Conservation (phyloP, 2,797 vertebrate genomes). For the Lacerta bilineata region DNA sequence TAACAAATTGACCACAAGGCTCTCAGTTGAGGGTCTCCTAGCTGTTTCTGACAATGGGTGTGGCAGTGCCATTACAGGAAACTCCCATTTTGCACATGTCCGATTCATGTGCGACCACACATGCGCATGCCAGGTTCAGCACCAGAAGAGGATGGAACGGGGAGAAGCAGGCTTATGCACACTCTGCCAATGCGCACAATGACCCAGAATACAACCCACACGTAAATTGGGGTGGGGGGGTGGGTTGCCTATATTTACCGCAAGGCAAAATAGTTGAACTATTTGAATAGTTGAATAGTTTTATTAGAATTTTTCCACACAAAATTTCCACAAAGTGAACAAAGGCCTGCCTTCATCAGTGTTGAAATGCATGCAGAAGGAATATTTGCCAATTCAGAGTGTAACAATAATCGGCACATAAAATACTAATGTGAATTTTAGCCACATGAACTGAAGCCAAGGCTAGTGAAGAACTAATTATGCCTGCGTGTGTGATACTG, state of each 20-base stretch:
- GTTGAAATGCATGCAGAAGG: neutral
- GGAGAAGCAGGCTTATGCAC: no score
- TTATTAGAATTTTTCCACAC: neutral
- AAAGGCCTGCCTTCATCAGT: neutral
- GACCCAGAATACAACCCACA: no score
- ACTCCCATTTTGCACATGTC: no score
- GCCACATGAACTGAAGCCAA: neutral
- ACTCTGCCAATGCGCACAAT: no score
- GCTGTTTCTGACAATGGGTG: neutral
- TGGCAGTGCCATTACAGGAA: no score
- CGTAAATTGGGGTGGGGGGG: no score
- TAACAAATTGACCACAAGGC: neutral
- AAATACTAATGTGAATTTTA: constrained; percentile 18
- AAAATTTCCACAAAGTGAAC: neutral
- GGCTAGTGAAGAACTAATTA: neutral
- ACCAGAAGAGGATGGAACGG: no score
- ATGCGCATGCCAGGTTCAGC: no score
- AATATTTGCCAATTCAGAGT: constrained; percentile 7
- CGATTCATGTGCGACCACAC: no score
- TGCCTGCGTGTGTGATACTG: neutral
- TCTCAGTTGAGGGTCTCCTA: neutral
- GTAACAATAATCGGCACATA: neutral
- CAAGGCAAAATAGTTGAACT: neutral
- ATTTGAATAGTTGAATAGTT: no score
- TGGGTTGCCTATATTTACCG: neutral